Evolutionary conservation across 1,140 invertebrate genomes (phyloP).

Genomic region (Spodoptera litura): DNA sequence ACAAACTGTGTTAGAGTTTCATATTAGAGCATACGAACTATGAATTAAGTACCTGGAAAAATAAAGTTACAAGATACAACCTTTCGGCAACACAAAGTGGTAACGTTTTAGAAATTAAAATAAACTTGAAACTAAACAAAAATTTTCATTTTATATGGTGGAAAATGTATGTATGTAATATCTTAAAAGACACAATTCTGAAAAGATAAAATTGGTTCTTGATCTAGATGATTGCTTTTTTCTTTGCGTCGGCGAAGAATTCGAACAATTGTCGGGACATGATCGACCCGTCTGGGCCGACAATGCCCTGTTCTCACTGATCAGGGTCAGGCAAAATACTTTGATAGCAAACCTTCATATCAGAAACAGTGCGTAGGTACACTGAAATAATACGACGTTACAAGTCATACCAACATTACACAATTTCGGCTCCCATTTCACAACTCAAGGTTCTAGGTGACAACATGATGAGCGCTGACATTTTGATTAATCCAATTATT

Average conservation of each 20-base stretch:
- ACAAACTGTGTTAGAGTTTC: constrained; percentile 8
- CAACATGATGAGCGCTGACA: constrained; percentile 54
- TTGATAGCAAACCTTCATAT: constrained; percentile 29
- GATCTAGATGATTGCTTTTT: constrained; percentile 18
- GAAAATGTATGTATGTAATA: neutral
- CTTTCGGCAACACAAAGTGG: neutral
- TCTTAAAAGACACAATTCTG: neutral
- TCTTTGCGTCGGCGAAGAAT: constrained; percentile 12
- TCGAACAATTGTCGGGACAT: constrained; percentile 27
- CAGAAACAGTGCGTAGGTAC: neutral
- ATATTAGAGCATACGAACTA: neutral
- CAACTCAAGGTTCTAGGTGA: constrained; percentile 42
- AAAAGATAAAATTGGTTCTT: constrained; percentile 14
- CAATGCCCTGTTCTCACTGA: constrained; percentile 36
- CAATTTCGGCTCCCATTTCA: constrained; percentile 25
- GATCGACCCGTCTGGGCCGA: constrained; percentile 37
- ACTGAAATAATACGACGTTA: constrained; percentile 9
- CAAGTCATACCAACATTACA: constrained; percentile 31
- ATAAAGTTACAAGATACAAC: neutral
- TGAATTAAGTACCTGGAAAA: neutral
- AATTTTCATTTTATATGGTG: too few relatives aligned
- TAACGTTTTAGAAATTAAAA: neutral
- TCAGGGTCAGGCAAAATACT: constrained; percentile 39
- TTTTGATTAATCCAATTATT: constrained; percentile 58
- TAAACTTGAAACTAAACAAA: too few relatives aligned